Base-by-base conservation (phyloP, 2,888 invertebrate genomes). In the Dorcus hopei region DNA sequence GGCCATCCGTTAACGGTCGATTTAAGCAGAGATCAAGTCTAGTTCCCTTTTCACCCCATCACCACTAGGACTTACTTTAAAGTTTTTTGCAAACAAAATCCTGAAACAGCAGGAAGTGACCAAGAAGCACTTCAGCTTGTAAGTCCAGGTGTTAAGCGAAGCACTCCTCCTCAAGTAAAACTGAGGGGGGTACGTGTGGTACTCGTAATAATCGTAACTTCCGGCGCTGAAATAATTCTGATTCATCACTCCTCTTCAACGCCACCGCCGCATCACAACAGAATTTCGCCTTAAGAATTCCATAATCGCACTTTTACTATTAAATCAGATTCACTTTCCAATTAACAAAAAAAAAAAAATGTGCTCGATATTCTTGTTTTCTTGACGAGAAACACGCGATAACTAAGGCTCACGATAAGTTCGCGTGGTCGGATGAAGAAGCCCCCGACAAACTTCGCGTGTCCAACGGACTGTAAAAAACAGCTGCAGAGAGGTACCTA, bases 81-180 rank as follows among this genome's bases (percentile, higher is more conserved):
- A 51, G 55, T 65, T 66, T 40, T 50, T 41, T 5, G 50, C 52
- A 16, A 64, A 54, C 54, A 67, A 61, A 16, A 66, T 65, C 49
- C 66, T 68, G 59, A 67, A 73, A 50, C 71, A 70, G 33, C 67
- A 58, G 19, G 67, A 65, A n/a, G 65, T 67, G 55, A 70, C 69
- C 58, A 74, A 61, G 59, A 73, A 67, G 45, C 71, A 70, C 64
- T 74, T 74, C 49, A 75, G 57, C 58, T 72, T 73, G 54, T 71
- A 75, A 16, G 68, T 70, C 73, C 74, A 76, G 19, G 69, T 71
- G 61, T 74, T 72, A 19, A 72, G 59, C 38, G 66, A 64, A 42
- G 72, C 71, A 62, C 74, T 71, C 62, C 74, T 62, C 59, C 66
- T 67, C 45, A 76, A 63, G 64, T 76, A 76, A 53, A 71, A 70